Percentiles rank a stretch among this genome's conserved stretches.
Conservation (phyloP, 2,113 vertebrate species). For the Pimephales promelas region DNA sequence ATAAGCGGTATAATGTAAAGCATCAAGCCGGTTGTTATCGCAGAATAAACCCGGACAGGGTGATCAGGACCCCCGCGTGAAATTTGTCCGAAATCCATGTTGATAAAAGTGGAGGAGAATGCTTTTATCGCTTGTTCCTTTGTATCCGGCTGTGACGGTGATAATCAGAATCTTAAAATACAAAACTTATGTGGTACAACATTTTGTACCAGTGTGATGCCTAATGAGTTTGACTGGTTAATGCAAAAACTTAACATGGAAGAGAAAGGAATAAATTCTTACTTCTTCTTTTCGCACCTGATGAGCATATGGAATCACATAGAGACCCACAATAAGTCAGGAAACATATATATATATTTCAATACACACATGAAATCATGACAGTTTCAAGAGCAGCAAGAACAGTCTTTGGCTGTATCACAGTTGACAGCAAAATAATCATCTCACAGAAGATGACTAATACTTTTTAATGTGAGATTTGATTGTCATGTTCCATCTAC, state of each 20-base stretch:
- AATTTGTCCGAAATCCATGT: no score
- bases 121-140: no score
- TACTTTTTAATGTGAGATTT: constrained; percentile 25
- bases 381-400: constrained; percentile 53
- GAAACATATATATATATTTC: constrained; percentile 50
- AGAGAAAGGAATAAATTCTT: neutral
- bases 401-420: constrained; percentile 30
- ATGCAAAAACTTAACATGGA: neutral
- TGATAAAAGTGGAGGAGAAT: no score
- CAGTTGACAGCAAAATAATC: constrained; percentile 52
- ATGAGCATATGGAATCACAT: neutral
- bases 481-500: constrained; percentile 45
- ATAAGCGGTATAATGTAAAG: no score
- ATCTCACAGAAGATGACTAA: constrained; percentile 51
- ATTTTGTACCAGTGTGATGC: neutral
- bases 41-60: no score
- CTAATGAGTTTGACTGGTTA: neutral
- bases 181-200: neutral
- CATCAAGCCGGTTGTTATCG: no score
- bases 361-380: constrained; percentile 37
- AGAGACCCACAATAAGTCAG: constrained; percentile 24
- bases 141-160: neutral
- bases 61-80: no score
- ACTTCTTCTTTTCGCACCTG: neutral
- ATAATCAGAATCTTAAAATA: neutral